These are phyloP conservation scores for Perccottus glenii DNA, from an alignment of 2,113 vertebrate genomes.

Conservation along the genomic window DNA sequence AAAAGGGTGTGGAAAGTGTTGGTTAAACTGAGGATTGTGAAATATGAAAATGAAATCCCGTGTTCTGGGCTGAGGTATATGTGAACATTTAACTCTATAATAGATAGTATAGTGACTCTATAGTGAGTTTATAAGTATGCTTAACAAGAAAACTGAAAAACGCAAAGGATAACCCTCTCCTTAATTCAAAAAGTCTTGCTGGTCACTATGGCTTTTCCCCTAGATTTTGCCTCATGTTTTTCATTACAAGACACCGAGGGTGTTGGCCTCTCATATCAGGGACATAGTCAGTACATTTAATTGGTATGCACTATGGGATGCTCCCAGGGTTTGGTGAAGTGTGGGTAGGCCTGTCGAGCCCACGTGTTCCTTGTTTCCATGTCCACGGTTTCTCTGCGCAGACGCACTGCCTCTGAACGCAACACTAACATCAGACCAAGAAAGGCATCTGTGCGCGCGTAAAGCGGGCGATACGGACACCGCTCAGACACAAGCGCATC, in stretches of 20 bases:
- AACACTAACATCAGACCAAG: constrained; percentile 11
- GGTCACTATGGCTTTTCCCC: too few species aligned
- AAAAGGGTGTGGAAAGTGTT: not conserved
- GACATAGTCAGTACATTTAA: not conserved
- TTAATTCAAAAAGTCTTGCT: too few species aligned
- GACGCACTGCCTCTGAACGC: constrained; percentile 20
- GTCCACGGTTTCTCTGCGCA: constrained; percentile 40
- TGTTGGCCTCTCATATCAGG: not conserved
- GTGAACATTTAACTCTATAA: too few species aligned
- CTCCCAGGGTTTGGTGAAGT: not conserved
- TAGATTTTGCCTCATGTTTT: too few species aligned
- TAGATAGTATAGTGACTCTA: too few species aligned
- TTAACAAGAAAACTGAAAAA: too few species aligned
- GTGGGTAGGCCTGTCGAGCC: constrained; percentile 33
- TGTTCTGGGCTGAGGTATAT: too few species aligned
- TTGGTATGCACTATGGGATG: not conserved
- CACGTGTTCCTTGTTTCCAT: constrained; percentile 62
- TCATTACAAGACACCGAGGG: too few species aligned
- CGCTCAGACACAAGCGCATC: not conserved
- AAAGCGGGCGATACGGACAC: not conserved
- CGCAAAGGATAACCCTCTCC: too few species aligned
- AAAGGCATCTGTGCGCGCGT: not conserved
- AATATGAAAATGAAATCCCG: too few species aligned
- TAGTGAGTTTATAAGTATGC: too few species aligned
- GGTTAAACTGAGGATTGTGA: too few species aligned